These are phyloP conservation scores for Diachrysia chrysitis DNA, from an alignment of 2,888 invertebrate genomes.

Conservation along the genomic window DNA sequence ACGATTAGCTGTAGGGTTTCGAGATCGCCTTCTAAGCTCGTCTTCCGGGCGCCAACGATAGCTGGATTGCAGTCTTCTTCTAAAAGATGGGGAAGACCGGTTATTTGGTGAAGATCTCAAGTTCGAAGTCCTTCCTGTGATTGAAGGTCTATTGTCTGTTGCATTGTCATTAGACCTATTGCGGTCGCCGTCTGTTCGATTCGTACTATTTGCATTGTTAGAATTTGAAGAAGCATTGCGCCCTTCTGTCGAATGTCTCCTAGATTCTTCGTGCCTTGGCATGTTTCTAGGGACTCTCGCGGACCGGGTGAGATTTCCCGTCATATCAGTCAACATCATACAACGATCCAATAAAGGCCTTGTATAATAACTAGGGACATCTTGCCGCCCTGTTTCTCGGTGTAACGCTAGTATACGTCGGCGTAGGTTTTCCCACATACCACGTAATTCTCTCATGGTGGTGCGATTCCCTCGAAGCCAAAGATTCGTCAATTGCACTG, in stretches of 20 bases:
- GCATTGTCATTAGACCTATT: slow-evolving; percentile 58
- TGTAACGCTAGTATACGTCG: slow-evolving; percentile 89
- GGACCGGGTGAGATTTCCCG: slow-evolving; percentile 69
- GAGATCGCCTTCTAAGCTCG: slow-evolving; percentile 73
- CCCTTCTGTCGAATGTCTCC: slow-evolving; percentile 59
- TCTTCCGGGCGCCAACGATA: slow-evolving; percentile 79
- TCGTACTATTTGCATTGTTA: slow-evolving; percentile 46
- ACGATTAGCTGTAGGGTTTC: slow-evolving; percentile 68
- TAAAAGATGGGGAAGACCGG: slow-evolving; percentile 67
- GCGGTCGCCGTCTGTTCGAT: slow-evolving; percentile 56
- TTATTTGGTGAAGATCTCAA: slow-evolving; percentile 63
- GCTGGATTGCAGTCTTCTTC: slow-evolving; percentile 71
- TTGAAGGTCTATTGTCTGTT: slow-evolving; percentile 51
- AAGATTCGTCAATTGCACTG: slow-evolving; percentile 76
- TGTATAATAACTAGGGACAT: slow-evolving; percentile 79
- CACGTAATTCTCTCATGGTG: slow-evolving; percentile 89
- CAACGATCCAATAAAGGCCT: slow-evolving; percentile 82
- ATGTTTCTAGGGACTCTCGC: slow-evolving; percentile 60
- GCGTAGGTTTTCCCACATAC: slow-evolving; percentile 91
- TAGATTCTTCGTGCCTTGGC: slow-evolving; percentile 64
- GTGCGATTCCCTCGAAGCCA: slow-evolving; percentile 82
- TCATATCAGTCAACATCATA: slow-evolving; percentile 82
- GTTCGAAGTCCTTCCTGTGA: slow-evolving; percentile 57
- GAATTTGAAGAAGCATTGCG: slow-evolving; percentile 53
- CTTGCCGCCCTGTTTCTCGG: slow-evolving; percentile 81